Evolutionary conservation across 1,140 invertebrate species (phyloP).

Genomic region (Papilio glaucus): DNA sequence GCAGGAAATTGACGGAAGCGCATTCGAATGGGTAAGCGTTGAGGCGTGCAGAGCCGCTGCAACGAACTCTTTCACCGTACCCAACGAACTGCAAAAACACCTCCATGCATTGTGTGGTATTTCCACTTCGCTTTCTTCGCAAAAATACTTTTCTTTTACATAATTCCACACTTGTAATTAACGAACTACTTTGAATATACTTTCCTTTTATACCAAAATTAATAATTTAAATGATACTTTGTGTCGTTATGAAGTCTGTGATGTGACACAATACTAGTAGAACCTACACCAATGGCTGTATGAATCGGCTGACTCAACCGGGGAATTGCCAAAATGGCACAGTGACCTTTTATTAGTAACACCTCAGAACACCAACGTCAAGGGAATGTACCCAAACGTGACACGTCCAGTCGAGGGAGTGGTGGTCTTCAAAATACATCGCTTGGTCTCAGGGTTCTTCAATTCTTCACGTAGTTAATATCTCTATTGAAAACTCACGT

Average conservation of each 20-base stretch:
- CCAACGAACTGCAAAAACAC: constrained; percentile 25
- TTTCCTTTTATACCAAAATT: background rate
- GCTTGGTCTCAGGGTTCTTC: too few species aligned
- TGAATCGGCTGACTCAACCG: too few species aligned
- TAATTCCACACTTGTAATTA: background rate
- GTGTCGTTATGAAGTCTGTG: background rate
- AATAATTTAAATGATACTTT: background rate
- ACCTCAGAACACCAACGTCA: too few species aligned
- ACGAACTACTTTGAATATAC: background rate
- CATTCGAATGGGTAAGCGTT: constrained; percentile 1
- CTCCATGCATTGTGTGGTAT: background rate
- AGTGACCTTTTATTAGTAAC: too few species aligned
- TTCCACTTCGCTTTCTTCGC: background rate
- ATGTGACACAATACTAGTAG: too few species aligned
- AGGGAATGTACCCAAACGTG: too few species aligned
- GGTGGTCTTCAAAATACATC: too few species aligned
- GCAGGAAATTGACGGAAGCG: constrained; percentile 26
- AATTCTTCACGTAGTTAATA: too few species aligned
- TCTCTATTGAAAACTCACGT: too few species aligned
- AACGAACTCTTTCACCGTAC: constrained; percentile 14
- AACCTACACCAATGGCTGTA: too few species aligned
- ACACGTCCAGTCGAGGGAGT: too few species aligned
- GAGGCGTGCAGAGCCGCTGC: constrained; percentile 2
- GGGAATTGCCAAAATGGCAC: too few species aligned
- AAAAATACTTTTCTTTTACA: background rate